These are phyloP conservation scores for Phragmatobia fuliginosa DNA, from an alignment of 2,888 invertebrate species.

Conservation along the genomic window DNA sequence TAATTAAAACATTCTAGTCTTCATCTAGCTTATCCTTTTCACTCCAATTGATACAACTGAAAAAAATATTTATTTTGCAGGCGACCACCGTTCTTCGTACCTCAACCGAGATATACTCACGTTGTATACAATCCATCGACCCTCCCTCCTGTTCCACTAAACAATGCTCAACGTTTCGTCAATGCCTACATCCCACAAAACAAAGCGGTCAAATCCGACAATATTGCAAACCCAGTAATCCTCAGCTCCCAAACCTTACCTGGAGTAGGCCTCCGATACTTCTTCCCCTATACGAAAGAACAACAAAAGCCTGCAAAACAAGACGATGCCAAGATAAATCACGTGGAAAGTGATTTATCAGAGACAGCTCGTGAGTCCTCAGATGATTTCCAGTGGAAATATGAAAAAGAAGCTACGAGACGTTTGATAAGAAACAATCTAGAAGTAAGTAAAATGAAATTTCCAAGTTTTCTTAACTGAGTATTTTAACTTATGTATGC, in stretches of 20 bases:
- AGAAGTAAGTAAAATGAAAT: conserved; percentile 63
- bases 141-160: conserved; percentile 60
- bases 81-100: conserved; percentile 76
- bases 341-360: conserved; percentile 68
- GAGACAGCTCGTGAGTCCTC: conserved; percentile 59
- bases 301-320: conserved; percentile 59
- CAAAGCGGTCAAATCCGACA: conserved; percentile 19
- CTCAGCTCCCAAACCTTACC: conserved; percentile 77
- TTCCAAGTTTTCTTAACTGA: background rate
- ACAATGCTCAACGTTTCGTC: conserved; percentile 77
- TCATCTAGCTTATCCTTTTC: background rate
- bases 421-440: conserved; percentile 65
- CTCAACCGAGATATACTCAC: conserved; percentile 78
- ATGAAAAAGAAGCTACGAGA: conserved; percentile 74
- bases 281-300: conserved; percentile 68
- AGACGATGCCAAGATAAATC: conserved; percentile 75
- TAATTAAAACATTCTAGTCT: background rate
- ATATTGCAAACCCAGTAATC: conserved; percentile 51
- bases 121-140: conserved; percentile 63
- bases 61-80: conserved; percentile 56
- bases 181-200: conserved; percentile 72
- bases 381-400: conserved; percentile 75
- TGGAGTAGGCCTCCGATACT: conserved; percentile 77
- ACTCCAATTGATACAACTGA: conserved; percentile 7
- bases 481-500: no score